These are phyloP conservation scores for Drosophila bocki DNA, from an alignment of 1,140 invertebrate species.

Conservation along the genomic window DNA sequence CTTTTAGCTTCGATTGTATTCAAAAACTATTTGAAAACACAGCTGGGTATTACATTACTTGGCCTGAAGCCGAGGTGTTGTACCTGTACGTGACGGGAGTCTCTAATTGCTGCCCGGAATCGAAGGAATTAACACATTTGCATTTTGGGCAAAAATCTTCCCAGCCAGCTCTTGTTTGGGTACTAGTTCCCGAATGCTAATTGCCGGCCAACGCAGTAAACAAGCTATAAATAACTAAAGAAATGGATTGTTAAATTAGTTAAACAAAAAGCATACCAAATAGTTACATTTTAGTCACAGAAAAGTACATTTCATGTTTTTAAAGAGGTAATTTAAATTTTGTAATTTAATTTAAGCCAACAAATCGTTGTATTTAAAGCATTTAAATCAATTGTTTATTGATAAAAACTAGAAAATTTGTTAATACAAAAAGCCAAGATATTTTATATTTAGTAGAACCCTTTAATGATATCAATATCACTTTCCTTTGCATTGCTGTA, in stretches of 20 bases:
- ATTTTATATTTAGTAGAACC: not conserved
- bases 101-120: conserved; percentile 20
- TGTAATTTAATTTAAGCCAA: not conserved
- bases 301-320: not conserved
- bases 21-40: conserved; percentile 22
- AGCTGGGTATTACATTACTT: conserved; percentile 25
- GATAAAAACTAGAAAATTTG: not conserved
- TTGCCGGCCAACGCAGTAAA: not conserved
- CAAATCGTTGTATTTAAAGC: not conserved
- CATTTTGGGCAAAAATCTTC: conserved; percentile 11
- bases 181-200: not conserved
- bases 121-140: conserved; percentile 30
- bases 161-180: not conserved
- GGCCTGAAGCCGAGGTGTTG: conserved; percentile 4
- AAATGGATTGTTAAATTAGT: not conserved
- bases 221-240: not conserved
- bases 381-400: not conserved
- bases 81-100: conserved; percentile 12
- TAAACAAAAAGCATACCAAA: not conserved
- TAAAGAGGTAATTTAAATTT: not conserved
- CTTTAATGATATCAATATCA: not conserved
- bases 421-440: not conserved
- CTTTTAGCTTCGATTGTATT: conserved; percentile 9
- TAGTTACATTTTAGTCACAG: not conserved
- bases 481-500: not conserved